Evolutionary conservation across 2,888 invertebrate species (phyloP).

Genomic region (Mesopsocus fuscifrons): DNA sequence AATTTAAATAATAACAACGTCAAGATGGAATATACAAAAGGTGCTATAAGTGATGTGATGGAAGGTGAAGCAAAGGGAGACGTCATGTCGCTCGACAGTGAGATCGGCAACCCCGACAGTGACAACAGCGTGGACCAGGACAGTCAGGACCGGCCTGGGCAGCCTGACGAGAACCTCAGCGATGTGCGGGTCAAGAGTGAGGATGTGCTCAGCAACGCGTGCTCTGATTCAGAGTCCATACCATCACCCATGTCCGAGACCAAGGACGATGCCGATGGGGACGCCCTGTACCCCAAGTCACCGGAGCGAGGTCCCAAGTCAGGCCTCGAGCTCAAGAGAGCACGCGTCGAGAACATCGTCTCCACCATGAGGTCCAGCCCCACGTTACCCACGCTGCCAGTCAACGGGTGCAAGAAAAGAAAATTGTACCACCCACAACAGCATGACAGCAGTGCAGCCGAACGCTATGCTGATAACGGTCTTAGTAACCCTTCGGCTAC

Average conservation of each 20-base stretch:
- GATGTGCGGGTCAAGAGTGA: conserved; percentile 10
- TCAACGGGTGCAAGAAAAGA: conserved; percentile 87
- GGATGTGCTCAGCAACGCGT: conserved; percentile 12
- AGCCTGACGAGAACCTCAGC: conserved; percentile 11
- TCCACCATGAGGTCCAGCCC: conserved; percentile 83
- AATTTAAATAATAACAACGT: conserved; percentile 27
- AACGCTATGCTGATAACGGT: conserved; percentile 36
- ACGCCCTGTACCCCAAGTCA: conserved; percentile 8
- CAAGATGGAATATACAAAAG: conserved; percentile 18
- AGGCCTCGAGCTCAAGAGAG: conserved; percentile 58
- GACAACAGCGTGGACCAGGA: conserved; percentile 12
- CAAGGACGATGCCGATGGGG: conserved; percentile 14
- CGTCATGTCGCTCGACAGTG: conserved; percentile 10
- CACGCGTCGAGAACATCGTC: conserved; percentile 87
- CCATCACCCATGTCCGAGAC: conserved; percentile 16
- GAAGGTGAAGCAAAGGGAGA: conserved; percentile 8
- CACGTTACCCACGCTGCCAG: conserved; percentile 44
- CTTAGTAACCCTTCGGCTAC: conserved; percentile 35
- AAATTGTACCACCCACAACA: conserved; percentile 93
- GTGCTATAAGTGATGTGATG: conserved; percentile 12
- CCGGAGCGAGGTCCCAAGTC: conserved; percentile 14
- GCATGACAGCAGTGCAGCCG: conserved; percentile 49
- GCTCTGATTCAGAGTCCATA: conserved; percentile 16
- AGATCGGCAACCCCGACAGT: conserved; percentile 15
- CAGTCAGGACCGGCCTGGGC: conserved; percentile 9